A percentile compares a stretch with the other conserved stretches of the same genome.
These are phyloP conservation scores for Erinaceus europaeus DNA, from an alignment of 2,113 vertebrate species.

Conservation along the genomic window DNA sequence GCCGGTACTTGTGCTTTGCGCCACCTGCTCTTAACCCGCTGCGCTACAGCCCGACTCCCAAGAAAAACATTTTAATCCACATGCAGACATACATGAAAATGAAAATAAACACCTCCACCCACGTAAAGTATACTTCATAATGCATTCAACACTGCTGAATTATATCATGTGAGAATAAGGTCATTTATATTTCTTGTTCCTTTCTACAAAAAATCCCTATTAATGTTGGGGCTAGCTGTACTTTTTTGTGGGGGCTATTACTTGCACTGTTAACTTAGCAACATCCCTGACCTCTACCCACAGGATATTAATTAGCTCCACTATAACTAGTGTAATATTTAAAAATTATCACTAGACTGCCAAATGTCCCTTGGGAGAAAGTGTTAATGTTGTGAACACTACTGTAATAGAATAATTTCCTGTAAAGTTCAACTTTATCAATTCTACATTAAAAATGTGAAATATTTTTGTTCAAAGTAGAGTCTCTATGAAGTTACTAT, in stretches of 20 bases:
- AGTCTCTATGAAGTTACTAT: background rate
- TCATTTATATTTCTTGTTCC: background rate
- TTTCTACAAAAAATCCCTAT: background rate
- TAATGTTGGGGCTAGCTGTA: background rate
- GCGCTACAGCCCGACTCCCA: conserved; percentile 15
- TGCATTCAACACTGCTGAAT: background rate
- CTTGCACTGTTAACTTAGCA: background rate
- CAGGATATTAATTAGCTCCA: background rate
- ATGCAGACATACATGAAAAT: background rate
- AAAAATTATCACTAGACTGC: no score
- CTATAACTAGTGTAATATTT: no score
- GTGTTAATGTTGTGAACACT: background rate
- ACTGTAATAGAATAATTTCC: background rate
- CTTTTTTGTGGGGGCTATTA: background rate
- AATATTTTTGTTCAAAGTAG: background rate
- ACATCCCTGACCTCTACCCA: background rate
- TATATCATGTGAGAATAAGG: background rate
- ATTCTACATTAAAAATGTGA: background rate
- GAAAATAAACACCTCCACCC: background rate
- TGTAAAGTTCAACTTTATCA: conserved; percentile 21
- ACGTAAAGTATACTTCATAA: background rate
- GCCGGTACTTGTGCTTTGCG: no score
- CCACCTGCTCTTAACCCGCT: no score
- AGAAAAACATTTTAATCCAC: conserved; percentile 38
- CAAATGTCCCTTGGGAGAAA: background rate